Evolutionary conservation across 2,113 vertebrate genomes (phyloP), one percentile per base, ranked within the genome.

Genomic region (Takifugu bimaculatus): DNA sequence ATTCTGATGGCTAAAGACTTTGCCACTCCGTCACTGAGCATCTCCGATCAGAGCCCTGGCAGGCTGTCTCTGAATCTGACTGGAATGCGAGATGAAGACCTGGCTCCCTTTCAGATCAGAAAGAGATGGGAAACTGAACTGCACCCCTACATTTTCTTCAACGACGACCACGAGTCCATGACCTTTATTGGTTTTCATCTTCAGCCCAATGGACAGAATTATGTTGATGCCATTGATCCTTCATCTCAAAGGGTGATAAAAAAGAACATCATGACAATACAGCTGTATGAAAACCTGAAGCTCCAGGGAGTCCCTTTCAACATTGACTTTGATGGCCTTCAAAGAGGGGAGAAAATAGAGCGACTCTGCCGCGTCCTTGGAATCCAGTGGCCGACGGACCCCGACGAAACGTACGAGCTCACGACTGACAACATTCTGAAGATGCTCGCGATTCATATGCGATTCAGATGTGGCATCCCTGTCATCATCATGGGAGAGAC

Each of bases 401-500:
- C 96, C 0, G 97, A 99, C 45, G 89, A 94, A 74, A 96, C 95
- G 0, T 99, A 98, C 0, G 96, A 99, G 71, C 93, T 99, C 0
- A 99, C 96, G 0, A 94, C 85, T 0, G 97, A 99, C 86, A 99
- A 97, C 2, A 85, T 97, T 47, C 79, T 99, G 0, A 99, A 99
- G 74, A 95, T 99, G 53, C 67, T 99, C 5, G 96, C 96, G 28
- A 94, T 98, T 12, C 94, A 98, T 73, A 98, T 99, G 96, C 88
- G 97, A 0, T 96, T 99, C 85, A 90, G 95, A 0, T 99, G 96
- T 58, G 92, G 93, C 63, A 98, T 99, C 55, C 97, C 97, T 0
- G 96, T 99, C 2, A 91, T 99, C 45, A 89, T 99, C 82, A 98
- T 99, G 97, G 97, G 97, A 20, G 97, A 99, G 80, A 99, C 97